Evolutionary conservation across 2,888 invertebrate genomes (phyloP).

Genomic region (Eilema sororculum): DNA sequence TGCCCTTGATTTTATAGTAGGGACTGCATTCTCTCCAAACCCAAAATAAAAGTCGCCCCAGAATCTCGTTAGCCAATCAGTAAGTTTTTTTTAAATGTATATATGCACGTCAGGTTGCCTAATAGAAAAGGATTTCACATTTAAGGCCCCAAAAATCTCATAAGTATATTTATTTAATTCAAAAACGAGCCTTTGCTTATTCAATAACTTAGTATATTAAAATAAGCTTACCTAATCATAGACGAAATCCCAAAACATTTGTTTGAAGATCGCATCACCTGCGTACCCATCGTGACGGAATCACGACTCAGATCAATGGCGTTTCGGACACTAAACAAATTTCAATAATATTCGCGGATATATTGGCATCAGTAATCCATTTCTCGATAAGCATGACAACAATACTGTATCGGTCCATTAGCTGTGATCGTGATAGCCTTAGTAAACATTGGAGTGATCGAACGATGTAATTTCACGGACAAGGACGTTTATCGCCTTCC

Average conservation of each 20-base stretch:
- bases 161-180: background rate
- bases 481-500: conserved; percentile 56
- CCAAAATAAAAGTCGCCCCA: too few relatives aligned
- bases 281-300: conserved; percentile 44
- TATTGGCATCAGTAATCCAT: conserved; percentile 36
- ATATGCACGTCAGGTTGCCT: too few relatives aligned
- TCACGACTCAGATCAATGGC: conserved; percentile 17
- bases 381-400: conserved; percentile 69
- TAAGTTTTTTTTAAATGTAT: too few relatives aligned
- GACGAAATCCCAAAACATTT: conserved; percentile 55
- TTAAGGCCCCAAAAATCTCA: too few relatives aligned
- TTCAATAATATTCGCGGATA: conserved; percentile 26
- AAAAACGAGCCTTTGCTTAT: background rate
- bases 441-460: conserved; percentile 71
- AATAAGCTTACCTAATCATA: conserved; percentile 55
- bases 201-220: background rate
- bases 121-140: too few relatives aligned
- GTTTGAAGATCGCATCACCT: conserved; percentile 48
- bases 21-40: too few relatives aligned
- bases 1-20: background rate
- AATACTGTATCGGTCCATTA: conserved; percentile 75
- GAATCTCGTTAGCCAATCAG: background rate
- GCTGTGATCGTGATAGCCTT: conserved; percentile 66
- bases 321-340: conserved; percentile 23
- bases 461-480: conserved; percentile 70